Evolutionary conservation across 2,888 invertebrate genomes (phyloP), one percentile per base, ranked within the genome.

Genomic region (Drosophila anceps): DNA sequence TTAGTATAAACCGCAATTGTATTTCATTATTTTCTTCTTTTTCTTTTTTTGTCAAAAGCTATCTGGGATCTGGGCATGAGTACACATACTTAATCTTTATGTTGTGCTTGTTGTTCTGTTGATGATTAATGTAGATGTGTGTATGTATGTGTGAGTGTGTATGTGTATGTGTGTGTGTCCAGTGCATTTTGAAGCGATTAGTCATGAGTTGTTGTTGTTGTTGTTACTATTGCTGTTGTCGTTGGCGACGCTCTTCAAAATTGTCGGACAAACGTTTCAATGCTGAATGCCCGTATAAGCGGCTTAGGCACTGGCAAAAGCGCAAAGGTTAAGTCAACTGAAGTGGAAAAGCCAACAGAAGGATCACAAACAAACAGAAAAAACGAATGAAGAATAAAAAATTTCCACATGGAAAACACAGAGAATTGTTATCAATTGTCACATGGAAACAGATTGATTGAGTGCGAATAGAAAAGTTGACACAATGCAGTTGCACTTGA

Each of bases 101-200:
- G 61, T 44, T 51, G 54, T 58, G 20, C 39, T 73, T 69, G 73
- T 70, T 74, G 65, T 73, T 65, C 71, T 69, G 37, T 58, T 58
- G 59, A 68, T 83, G 79, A 83, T 77, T 79, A 82, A 75, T 75
- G 64, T 35, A 15, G 6, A 29, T 41, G 61, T 46, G 60, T 46
- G 37, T 46, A 12, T 59, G 27, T 67, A 29, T 54, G 35, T 60
- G 63, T 55, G 35, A 43, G 13, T 46, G 27, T 61, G n/a, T 44
- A 43, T 67, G 24, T 27, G 20, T 41, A 13, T 33, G 13, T 62
- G 27, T 69, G 35, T 55, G 41, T 61, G 75, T 62, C 73, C 68
- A 76, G 55, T 76, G 72, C 79, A 82, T 79, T 80, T 51, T 76
- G 53, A 62, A 57, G 71, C 79, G 76, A 84, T 84, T 83, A 85